phyloP scores from a whole-genome alignment of 2,113 vertebrate species.

The Lathamus discolor region DNA sequence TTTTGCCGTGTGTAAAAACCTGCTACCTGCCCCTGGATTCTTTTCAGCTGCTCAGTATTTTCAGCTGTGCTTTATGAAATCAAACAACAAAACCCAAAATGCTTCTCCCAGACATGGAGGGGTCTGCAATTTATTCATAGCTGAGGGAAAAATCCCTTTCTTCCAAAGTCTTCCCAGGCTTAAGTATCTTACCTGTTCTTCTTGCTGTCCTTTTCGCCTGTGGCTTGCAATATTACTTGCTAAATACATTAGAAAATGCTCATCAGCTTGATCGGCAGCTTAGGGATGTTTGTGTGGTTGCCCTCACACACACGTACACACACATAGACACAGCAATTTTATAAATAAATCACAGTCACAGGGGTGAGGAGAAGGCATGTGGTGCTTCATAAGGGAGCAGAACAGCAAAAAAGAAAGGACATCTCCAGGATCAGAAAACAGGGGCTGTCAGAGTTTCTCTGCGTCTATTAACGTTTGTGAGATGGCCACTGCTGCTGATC shows the following conservation, averaged over 20 bases:
- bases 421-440: neutral
- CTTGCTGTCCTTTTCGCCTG: neutral
- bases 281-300: slow-evolving; percentile 35
- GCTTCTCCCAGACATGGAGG: neutral
- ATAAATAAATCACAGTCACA: slow-evolving; percentile 50
- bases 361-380: slow-evolving; percentile 21
- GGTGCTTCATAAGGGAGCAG: neutral
- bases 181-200: neutral
- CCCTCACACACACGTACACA: neutral
- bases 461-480: neutral
- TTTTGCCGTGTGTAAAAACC: neutral
- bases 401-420: neutral
- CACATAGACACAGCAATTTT: neutral
- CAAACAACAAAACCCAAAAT: neutral
- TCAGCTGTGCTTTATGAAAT: neutral
- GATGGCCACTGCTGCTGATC: neutral
- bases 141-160: neutral
- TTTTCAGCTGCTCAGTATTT: neutral
- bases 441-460: neutral
- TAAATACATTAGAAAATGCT: slow-evolving; percentile 39
- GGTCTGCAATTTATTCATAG: neutral
- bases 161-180: neutral
- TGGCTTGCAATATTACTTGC: slow-evolving; percentile 29
- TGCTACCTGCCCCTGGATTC: neutral
- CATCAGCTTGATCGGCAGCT: slow-evolving; percentile 18